A percentile compares a stretch with the other conserved stretches of the same genome.
Evolutionary conservation across 1,140 invertebrate species (phyloP).

Genomic region (Stegodyphus dumicola): DNA sequence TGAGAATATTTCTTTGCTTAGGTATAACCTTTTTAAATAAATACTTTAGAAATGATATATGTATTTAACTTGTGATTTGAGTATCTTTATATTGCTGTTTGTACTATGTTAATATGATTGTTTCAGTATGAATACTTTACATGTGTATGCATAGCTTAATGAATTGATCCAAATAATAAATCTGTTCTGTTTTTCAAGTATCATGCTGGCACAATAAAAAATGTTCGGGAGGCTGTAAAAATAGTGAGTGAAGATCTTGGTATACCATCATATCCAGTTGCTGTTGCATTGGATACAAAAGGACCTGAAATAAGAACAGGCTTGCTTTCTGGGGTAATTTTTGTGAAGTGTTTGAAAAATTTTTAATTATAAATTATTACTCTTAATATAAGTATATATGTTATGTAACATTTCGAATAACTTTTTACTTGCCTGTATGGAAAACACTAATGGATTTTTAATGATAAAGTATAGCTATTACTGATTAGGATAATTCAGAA

Average conservation of each 20-base stretch:
- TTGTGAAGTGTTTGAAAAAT: neutral
- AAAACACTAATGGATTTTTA: no score
- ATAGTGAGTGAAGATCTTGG: constrained; percentile 81
- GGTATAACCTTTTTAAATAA: no score
- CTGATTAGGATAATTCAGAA: no score
- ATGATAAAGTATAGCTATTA: no score
- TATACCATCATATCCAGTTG: constrained; percentile 80
- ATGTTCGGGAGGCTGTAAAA: constrained; percentile 85
- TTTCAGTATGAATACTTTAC: no score
- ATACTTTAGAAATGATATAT: no score
- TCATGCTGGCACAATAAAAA: constrained; percentile 89
- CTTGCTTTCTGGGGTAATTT: constrained; percentile 84
- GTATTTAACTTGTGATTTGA: no score
- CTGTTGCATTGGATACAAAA: constrained; percentile 97
- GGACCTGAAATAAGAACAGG: constrained; percentile 98
- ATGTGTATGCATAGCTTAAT: no score
- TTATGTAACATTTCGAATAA: neutral
- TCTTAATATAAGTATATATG: neutral
- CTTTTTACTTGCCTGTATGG: neutral
- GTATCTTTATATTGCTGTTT: no score
- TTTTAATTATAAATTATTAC: neutral
- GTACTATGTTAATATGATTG: no score
- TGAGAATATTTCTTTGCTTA: no score
- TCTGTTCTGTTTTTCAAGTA: constrained; percentile 71
- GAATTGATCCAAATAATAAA: neutral